A percentile compares a stretch with the other conserved stretches of the same genome.
phyloP scores from a whole-genome alignment of 2,113 vertebrate species.

The Numida meleagris region DNA sequence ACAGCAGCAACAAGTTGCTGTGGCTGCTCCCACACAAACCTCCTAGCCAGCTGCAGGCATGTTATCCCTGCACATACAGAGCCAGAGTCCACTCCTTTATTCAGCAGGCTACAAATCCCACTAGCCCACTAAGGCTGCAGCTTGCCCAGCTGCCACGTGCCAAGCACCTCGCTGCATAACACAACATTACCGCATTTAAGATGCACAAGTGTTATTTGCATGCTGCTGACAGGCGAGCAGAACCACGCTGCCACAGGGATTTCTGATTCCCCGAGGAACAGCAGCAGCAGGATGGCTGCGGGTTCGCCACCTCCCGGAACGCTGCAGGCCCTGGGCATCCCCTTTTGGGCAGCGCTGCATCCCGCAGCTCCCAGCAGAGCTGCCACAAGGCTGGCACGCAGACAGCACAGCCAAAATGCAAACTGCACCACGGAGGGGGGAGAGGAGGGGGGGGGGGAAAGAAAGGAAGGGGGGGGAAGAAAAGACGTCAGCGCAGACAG shows the following conservation, averaged over 20 bases:
- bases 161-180: background rate
- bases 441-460: accelerated
- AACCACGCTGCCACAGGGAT: background rate
- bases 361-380: background rate
- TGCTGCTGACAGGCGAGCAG: background rate
- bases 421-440: background rate
- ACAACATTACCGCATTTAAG: background rate
- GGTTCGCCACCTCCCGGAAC: slow-evolving; percentile 78
- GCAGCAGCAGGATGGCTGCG: background rate
- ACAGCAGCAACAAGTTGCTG: background rate
- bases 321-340: slow-evolving; percentile 58
- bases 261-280: background rate
- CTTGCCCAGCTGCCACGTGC: background rate
- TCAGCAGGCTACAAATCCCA: background rate
- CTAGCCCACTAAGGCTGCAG: accelerated
- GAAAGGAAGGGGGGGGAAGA: accelerated
- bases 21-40: background rate
- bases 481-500: background rate
- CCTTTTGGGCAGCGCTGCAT: background rate
- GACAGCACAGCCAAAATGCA: background rate
- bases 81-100: background rate
- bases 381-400: background rate
- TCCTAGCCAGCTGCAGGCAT: background rate
- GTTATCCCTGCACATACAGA: accelerated
- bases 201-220: background rate